Evolutionary conservation across 2,797 vertebrate species (phyloP), one percentile per base, ranked within the genome.

Genomic region (Periparus ater): DNA sequence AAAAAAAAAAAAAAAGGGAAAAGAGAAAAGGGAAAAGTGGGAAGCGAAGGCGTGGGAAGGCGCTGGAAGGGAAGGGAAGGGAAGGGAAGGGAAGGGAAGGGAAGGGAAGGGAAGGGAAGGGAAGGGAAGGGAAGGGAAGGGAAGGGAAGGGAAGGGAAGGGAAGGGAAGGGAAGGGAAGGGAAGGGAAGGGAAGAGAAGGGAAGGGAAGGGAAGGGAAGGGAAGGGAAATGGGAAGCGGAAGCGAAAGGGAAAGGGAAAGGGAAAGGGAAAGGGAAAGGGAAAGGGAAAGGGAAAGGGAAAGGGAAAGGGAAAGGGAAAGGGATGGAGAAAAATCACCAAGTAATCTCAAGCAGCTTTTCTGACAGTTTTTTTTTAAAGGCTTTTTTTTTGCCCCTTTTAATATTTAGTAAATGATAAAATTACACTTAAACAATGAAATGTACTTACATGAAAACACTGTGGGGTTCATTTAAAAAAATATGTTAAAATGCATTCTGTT

Each of bases 191-290:
- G 36, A 9, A 36, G 36, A 9, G 36, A 9, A 36, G 36, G 36
- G 36, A 36, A 36, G 36, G 36, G 36, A 36, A 36, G 36, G 36
- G 36, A 9, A 36, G 36, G 36, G 36, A 36, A 36, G 36, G 36
- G 36, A 9, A 36, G 36, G 36, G 36, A 36, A 42, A n/a, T n/a
- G 18, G 15, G 15, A 32, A 32, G 16, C 11, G 7, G 9, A 34
- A 13, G 2, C 7, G 2, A 12, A 26, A 12, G 3, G 14, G 12
- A 7, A 6, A 38, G 4, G n/a, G n/a, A n/a, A n/a, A n/a, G n/a
- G n/a, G n/a, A 25, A 10, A 57, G 16, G 32, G 18, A 9, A 17
- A 23, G 17, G 8, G 10, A 17, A 58, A n/a, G 12, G 6, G 2
- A 47, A 34, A 14, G n/a, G n/a, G 18, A 10, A 65, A 23, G 17